Conservation (phyloP, 1,140 invertebrate genomes). For the Nixonia krombeini region DNA sequence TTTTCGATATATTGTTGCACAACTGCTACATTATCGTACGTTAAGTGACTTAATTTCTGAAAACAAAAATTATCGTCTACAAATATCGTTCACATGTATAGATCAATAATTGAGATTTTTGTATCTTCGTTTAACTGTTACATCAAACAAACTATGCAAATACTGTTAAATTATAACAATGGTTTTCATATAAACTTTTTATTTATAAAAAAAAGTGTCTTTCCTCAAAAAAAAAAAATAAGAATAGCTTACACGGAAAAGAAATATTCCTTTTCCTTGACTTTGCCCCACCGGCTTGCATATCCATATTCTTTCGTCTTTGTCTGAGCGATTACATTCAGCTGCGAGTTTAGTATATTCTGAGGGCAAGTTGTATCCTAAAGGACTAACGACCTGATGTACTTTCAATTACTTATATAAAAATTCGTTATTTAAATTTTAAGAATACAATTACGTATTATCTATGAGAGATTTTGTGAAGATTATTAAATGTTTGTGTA, state of each 20-base stretch:
- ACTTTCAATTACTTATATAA: slow-evolving; percentile 5
- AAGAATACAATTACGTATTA: slow-evolving; percentile 1
- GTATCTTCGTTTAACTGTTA: no score
- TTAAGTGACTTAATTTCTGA: slow-evolving; percentile 82
- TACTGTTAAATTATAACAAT: no score
- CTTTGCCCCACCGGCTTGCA: slow-evolving; percentile 89
- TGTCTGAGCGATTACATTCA: slow-evolving; percentile 75
- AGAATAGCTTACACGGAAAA: slow-evolving; percentile 78
- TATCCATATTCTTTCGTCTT: slow-evolving; percentile 80
- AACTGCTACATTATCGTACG: slow-evolving; percentile 81
- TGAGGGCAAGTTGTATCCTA: slow-evolving; percentile 84
- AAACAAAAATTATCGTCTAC: slow-evolving; percentile 54
- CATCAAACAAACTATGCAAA: no score
- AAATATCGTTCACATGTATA: no score
- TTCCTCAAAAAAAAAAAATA: no score
- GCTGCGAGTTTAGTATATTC: slow-evolving; percentile 88
- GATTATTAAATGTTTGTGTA: no score
- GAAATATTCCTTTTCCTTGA: slow-evolving; percentile 85
- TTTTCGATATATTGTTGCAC: slow-evolving; percentile 90
- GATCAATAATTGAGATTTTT: no score
- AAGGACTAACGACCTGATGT: slow-evolving; percentile 73
- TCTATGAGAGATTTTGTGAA: no score
- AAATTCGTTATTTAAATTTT: slow-evolving; percentile 6
- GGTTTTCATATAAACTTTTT: neutral
- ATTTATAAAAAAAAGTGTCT: slow-evolving; percentile 1